Conservation (phyloP, 64 coral and sea anemone species). For the Porites australiensis region DNA sequence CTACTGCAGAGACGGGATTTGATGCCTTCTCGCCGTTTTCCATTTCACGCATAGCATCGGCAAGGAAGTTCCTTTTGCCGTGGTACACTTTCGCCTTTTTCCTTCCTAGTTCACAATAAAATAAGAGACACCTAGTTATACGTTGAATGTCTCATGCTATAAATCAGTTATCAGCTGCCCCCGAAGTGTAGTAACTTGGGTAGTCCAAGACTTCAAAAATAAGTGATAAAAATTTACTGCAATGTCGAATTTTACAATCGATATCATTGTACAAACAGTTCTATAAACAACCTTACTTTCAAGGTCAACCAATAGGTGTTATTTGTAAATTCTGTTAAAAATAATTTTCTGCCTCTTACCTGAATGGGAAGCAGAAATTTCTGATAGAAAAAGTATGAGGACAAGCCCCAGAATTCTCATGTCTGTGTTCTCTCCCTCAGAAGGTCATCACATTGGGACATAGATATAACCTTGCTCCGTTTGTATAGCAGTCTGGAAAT, state of each 20-base stretch:
- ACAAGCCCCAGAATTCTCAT: conserved; percentile 10
- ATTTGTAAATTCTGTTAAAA: no score
- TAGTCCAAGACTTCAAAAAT: no score
- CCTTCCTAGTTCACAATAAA: background rate
- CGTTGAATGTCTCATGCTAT: no score
- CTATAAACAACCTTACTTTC: no score
- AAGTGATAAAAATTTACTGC: no score
- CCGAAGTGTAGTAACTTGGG: no score
- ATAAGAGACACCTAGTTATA: background rate
- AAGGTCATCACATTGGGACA: background rate
- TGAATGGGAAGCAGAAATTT: conserved; percentile 22
- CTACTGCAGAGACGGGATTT: background rate
- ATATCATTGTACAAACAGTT: no score
- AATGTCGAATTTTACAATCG: no score
- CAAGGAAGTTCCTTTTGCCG: conserved; percentile 53
- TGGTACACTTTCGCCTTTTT: background rate
- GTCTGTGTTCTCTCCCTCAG: background rate
- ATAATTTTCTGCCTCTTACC: background rate
- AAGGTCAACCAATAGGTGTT: no score
- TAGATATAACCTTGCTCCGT: background rate
- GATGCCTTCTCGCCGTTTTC: conserved; percentile 15
- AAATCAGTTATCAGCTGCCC: no score
- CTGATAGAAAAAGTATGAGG: background rate
- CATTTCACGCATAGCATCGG: conserved; percentile 80
- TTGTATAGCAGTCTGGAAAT: no score